Conservation (phyloP, 2,888 invertebrate genomes). For the Volucella inanis region DNA sequence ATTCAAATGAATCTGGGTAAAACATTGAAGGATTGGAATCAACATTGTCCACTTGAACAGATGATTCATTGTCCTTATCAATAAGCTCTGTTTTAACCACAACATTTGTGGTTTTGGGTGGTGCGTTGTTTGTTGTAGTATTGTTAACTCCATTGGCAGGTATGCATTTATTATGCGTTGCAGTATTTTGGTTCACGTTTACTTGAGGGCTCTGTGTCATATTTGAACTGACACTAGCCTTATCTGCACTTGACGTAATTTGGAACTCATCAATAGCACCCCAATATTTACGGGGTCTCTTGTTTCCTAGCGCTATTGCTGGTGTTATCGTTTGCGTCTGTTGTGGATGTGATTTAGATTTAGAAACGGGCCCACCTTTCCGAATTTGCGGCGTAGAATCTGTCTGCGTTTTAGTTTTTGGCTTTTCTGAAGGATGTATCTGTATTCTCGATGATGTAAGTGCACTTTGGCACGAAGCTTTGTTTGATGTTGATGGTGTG, state of each 20-base stretch:
- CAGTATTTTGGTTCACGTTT: too few relatives aligned
- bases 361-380: neutral
- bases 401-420: too few relatives aligned
- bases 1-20: conserved; percentile 59
- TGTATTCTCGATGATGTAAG: too few relatives aligned
- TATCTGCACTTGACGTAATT: conserved; percentile 4
- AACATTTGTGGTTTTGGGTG: neutral
- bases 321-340: neutral
- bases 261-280: conserved; percentile 59
- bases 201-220: neutral
- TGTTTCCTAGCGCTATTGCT: conserved; percentile 2
- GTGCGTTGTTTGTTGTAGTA: neutral
- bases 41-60: neutral
- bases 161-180: neutral
- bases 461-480: neutral
- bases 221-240: neutral
- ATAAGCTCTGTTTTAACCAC: conserved; percentile 21
- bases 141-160: neutral
- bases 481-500: neutral
- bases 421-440: too few relatives aligned
- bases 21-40: conserved; percentile 33
- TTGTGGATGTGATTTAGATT: conserved; percentile 1
- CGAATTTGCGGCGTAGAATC: neutral
- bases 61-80: conserved; percentile 1
- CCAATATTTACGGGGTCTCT: conserved; percentile 59